Base-by-base conservation (phyloP, 1,140 invertebrate species). In the Sarcophaga bullata region DNA sequence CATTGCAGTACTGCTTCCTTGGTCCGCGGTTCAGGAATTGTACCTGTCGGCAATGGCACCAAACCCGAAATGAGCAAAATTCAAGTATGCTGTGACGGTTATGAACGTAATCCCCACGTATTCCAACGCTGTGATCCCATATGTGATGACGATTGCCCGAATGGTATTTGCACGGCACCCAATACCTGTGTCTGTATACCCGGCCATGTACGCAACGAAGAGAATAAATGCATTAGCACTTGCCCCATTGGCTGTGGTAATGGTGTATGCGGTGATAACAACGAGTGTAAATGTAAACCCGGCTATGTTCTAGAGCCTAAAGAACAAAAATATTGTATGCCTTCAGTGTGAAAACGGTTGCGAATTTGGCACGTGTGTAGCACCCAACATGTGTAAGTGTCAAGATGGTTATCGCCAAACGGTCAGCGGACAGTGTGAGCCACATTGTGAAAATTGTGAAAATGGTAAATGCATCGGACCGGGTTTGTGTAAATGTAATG, bases 31-130 rank as follows among this genome's bases (percentile, higher is more conserved):
- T 82, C 83, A 19, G 52, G 81, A 50, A 90, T 91, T n/a, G 85
- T 91, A 25, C 91, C 91, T 5, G 85, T 88, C 75, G 92, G 92
- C 52, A 93, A 93, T 84, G 92, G 92, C 91, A 93, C 93, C 9
- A 90, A 91, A 1, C 90, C 93, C 8, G 91, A 91, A 8, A 90
- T 92, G 78, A 94, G 93, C 84, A 91, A 91, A 54, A 93, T 94
- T 81, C 89, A 92, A 62, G 89, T 91, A 0, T 95, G 94, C 84
- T 95, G 94, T 85, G 86, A 90, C 2, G 93, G 93, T 7, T 95
- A 94, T 85, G 91, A 92, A 83, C 91, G 92, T 46, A 92, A 92
- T 84, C 90, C 92, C 4, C 91, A 93, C 85, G 92, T 92, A 83
- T 91, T 86, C 84, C 87, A 85, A 11, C 88, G 91, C 52, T 93